Evolutionary conservation across 2,113 vertebrate species (phyloP).

Genomic region (Pollachius pollachius): DNA sequence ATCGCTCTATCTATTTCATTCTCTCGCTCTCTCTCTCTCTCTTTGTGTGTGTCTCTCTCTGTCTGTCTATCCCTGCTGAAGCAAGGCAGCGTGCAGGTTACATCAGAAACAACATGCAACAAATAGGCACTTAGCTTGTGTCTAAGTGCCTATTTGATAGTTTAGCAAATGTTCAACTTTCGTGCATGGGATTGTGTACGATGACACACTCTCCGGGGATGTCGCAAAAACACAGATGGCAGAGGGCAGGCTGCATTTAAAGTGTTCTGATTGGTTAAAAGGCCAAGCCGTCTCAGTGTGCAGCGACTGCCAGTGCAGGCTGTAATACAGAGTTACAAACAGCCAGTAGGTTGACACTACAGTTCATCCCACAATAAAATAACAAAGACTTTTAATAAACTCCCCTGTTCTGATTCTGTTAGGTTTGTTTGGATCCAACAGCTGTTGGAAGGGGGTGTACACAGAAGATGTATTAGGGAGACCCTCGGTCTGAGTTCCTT

Average conservation of each 20-base stretch:
- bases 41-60: not conserved
- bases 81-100: slow-evolving; percentile 41
- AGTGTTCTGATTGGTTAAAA: slow-evolving; percentile 10
- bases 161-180: slow-evolving; percentile 43
- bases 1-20: slow-evolving; percentile 9
- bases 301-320: too few species aligned
- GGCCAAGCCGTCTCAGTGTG: not conserved
- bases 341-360: too few species aligned
- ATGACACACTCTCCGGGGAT: slow-evolving; percentile 40
- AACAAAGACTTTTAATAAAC: too few species aligned
- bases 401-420: too few species aligned
- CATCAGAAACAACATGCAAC: slow-evolving; percentile 53
- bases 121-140: too few species aligned
- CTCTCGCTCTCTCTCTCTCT: slow-evolving; percentile 10
- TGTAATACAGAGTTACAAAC: too few species aligned
- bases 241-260: slow-evolving; percentile 25
- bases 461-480: not conserved
- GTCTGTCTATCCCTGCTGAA: slow-evolving; percentile 27
- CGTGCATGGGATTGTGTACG: slow-evolving; percentile 44
- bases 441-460: not conserved
- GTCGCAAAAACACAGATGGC: slow-evolving; percentile 44
- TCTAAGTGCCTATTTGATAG: too few species aligned
- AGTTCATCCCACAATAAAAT: too few species aligned
- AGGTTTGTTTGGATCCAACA: slow-evolving; percentile 1
- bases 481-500: not conserved